Conservation (phyloP, 1,140 invertebrate species). For the Calephelis nemesis region DNA sequence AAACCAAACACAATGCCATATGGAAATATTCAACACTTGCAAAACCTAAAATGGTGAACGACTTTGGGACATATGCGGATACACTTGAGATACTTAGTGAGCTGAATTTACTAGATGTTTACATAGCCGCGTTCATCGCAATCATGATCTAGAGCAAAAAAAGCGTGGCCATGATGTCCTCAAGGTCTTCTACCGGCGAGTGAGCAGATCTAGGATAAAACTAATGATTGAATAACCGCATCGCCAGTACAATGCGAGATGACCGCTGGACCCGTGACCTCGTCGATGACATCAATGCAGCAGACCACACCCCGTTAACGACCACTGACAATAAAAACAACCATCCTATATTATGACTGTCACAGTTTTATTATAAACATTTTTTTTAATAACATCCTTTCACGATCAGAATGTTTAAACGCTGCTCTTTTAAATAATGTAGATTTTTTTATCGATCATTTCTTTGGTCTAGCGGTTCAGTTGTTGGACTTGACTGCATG, state of each 20-base stretch:
- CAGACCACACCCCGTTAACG: neutral
- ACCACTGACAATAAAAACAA: neutral
- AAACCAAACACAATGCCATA: no score
- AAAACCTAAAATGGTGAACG: no score
- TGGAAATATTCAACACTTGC: no score
- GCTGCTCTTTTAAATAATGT: neutral
- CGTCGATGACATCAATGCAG: slow-evolving; percentile 9
- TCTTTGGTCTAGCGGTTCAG: no score
- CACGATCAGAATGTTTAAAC: neutral
- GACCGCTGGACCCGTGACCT: neutral
- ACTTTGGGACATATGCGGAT: no score
- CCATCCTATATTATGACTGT: neutral
- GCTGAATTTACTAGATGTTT: no score
- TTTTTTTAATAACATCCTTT: no score
- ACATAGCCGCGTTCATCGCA: no score
- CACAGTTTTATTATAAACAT: neutral
- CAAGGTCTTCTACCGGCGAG: neutral
- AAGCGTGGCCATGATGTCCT: neutral
- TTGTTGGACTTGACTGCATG: no score
- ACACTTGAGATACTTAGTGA: no score
- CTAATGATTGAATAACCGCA: neutral
- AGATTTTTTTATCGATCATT: no score
- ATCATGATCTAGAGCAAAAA: no score
- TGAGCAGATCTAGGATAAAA: neutral
- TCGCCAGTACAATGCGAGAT: neutral